phyloP scores from a whole-genome alignment of 2,888 invertebrate genomes.

The Trissonchulus latispiculum region DNA sequence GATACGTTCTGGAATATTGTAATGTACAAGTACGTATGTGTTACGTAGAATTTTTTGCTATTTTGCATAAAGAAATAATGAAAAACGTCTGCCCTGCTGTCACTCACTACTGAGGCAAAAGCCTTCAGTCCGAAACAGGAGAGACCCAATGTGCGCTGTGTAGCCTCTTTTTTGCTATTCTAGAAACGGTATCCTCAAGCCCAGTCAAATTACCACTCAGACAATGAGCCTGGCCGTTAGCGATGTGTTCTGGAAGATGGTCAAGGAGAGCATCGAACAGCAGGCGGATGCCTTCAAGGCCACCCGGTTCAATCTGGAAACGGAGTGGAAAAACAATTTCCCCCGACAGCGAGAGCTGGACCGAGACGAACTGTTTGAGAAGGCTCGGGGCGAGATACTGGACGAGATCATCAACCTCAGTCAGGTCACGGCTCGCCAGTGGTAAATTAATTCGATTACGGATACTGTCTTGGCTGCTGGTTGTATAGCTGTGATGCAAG shows the following conservation, averaged over 20 bases:
- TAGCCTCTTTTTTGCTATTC: too few species aligned
- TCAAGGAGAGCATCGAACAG: slow-evolving; percentile 94
- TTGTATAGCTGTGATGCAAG: too few species aligned
- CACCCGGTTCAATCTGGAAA: slow-evolving; percentile 82
- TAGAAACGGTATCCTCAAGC: slow-evolving; percentile 52
- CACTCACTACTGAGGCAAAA: too few species aligned
- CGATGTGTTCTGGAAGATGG: slow-evolving; percentile 99
- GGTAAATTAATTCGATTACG: too few species aligned
- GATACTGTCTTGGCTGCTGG: too few species aligned
- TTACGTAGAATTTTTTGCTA: too few species aligned
- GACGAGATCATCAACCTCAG: slow-evolving; percentile 88
- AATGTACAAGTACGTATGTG: too few species aligned
- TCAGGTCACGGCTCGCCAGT: slow-evolving; percentile 68
- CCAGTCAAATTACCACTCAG: slow-evolving; percentile 55
- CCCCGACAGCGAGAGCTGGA: slow-evolving; percentile 85
- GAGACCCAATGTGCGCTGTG: too few species aligned
- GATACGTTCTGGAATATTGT: too few species aligned
- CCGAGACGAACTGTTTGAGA: slow-evolving; percentile 91
- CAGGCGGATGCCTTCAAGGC: slow-evolving; percentile 97
- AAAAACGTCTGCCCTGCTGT: too few species aligned
- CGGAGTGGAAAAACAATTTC: slow-evolving; percentile 99
- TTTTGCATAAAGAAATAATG: too few species aligned
- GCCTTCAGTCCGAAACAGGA: too few species aligned
- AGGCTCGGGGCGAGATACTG: slow-evolving; percentile 84
- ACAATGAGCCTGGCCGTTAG: slow-evolving; percentile 94